Evolutionary conservation across 2,888 invertebrate species (phyloP), one percentile per base, ranked within the genome.

Genomic region (Ommatoiulus sabulosus): DNA sequence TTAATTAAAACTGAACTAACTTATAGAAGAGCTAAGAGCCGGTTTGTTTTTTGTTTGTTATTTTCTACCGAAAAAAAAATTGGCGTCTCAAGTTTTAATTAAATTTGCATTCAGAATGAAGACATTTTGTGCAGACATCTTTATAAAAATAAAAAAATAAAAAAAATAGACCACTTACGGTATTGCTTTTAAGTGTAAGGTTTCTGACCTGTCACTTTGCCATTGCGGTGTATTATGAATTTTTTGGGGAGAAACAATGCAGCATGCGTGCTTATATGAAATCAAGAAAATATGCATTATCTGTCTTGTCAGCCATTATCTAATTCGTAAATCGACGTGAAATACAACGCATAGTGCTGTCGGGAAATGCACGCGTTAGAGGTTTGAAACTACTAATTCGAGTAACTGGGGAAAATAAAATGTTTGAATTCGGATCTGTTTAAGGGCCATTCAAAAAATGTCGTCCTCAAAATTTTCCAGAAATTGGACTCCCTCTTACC

Each of bases 71-170:
- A 80, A 80, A 35, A 80, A 80, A 80, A 35, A 35, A 35, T 35
- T 1, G 35, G 57, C 35, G 24, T 43, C 80, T 80, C 35, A 15
- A 80, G 35, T 80, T 80, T 80, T 80, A 80, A 80, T 80, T 80
- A 80, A 80, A 80, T 80, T 80, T 80, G 80, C 80, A 80, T 80
- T 80, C 35, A 80, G 35, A 80, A 80, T 80, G 35, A 80, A 80
- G 8, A 80, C 80, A 80, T 80, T 80, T 35, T 43, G 80, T 0
- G 35, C 10, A 80, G 80, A 80, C 80, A 43, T 80, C 80, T 80
- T 80, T 80, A 35, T 80, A 35, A 15, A 43, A n/a, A n/a, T n/a
- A n/a, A 80, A 63, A 63, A 48, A 35, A 35, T 35, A 35, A 35
- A 35, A n/a, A 63, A 80, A 80, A 80, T 72, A 20, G 24, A 20